These are phyloP conservation scores for Ochropacha duplaris DNA, from an alignment of 2,888 invertebrate genomes.

Conservation along the genomic window DNA sequence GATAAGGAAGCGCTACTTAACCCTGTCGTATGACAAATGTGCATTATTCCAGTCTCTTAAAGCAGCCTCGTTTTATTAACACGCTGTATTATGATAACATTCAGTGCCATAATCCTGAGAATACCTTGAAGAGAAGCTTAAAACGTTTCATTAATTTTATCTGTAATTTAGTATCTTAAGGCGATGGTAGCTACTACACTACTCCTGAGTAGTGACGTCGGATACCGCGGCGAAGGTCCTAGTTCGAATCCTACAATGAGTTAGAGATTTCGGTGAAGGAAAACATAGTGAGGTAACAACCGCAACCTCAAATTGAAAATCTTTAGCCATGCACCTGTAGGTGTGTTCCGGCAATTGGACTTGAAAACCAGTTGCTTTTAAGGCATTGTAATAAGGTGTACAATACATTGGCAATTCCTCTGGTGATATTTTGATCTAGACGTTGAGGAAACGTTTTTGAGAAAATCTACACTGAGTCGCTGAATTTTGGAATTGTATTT, in stretches of 20 bases:
- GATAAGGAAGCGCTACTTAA: slow-evolving; percentile 2
- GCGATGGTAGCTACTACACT: no score
- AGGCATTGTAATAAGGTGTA: no score
- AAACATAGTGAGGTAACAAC: no score
- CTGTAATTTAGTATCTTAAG: background rate
- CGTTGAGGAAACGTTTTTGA: background rate
- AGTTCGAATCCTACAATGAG: no score
- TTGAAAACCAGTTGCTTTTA: background rate
- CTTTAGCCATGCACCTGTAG: no score
- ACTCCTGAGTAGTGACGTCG: no score
- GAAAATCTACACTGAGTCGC: background rate
- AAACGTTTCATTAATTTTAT: background rate
- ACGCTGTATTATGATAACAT: slow-evolving; percentile 9
- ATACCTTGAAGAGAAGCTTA: background rate
- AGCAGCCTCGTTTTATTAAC: slow-evolving; percentile 15
- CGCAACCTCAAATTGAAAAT: no score
- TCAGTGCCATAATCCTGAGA: background rate
- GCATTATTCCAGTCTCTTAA: slow-evolving; percentile 8
- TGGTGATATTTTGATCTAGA: background rate
- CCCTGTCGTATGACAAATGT: slow-evolving; percentile 12
- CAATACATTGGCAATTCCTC: no score
- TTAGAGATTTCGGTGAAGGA: no score
- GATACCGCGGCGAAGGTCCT: no score
- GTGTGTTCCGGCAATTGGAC: no score
- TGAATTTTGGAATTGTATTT: background rate